Evolutionary conservation across 37 sponge, comb jelly and placozoan genomes (phyloP).

Genomic region (Corticium candelabrum): DNA sequence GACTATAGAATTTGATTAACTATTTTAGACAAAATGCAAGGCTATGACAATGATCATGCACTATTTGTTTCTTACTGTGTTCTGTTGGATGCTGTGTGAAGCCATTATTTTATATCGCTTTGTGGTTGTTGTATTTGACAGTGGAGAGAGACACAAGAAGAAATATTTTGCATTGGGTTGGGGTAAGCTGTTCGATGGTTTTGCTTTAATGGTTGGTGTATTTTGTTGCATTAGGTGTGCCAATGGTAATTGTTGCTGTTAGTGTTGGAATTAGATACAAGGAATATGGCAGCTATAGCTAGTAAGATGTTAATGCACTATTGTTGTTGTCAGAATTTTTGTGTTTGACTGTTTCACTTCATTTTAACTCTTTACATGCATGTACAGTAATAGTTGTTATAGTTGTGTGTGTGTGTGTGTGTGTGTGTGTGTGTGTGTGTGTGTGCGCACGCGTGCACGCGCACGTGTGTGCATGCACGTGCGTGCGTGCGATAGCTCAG

Average conservation of each 20-base stretch:
- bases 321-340: too few relatives aligned
- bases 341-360: too few relatives aligned
- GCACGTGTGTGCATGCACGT: too few relatives aligned
- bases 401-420: neutral
- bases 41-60: neutral
- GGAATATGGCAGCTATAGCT: too few relatives aligned
- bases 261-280: too few relatives aligned
- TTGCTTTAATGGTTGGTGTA: too few relatives aligned
- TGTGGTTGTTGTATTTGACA: neutral
- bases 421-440: conserved; percentile 1
- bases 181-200: neutral
- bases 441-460: neutral
- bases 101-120: neutral
- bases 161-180: neutral
- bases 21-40: neutral
- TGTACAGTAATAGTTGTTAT: too few relatives aligned
- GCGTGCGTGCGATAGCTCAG: too few relatives aligned
- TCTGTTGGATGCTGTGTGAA: neutral
- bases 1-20: too few relatives aligned
- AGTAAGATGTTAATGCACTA: neutral
- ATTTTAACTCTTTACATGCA: too few relatives aligned
- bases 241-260: too few relatives aligned
- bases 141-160: neutral
- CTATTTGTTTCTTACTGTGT: neutral
- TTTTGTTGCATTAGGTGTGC: too few relatives aligned